A percentile compares a stretch with the other conserved stretches of the same genome.
phyloP scores from a whole-genome alignment of 2,888 invertebrate genomes.

The Lycocerus yunnanus region DNA sequence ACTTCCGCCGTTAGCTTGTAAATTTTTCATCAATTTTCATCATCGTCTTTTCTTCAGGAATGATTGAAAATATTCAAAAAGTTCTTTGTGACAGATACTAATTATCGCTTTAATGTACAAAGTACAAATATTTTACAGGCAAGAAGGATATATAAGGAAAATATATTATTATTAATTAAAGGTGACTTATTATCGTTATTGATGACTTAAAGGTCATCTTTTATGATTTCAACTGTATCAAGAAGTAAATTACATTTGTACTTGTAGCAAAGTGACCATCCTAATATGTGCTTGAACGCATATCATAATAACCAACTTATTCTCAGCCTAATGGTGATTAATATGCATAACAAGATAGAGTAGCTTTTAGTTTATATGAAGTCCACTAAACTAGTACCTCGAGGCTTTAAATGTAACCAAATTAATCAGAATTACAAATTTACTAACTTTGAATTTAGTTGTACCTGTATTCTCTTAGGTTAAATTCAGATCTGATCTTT shows the following conservation, averaged over 20 bases:
- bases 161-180: too few relatives aligned
- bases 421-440: slow-evolving; percentile 42
- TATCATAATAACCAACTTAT: slow-evolving; percentile 31
- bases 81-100: too few relatives aligned
- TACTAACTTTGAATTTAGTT: slow-evolving; percentile 23
- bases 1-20: too few relatives aligned
- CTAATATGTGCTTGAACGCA: slow-evolving; percentile 24
- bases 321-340: slow-evolving; percentile 37
- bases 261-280: slow-evolving; percentile 24
- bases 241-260: slow-evolving; percentile 16
- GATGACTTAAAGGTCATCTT: slow-evolving; percentile 6
- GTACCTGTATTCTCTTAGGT: slow-evolving; percentile 19
- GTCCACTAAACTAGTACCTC: slow-evolving; percentile 25
- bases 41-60: too few relatives aligned
- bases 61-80: too few relatives aligned
- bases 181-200: not conserved
- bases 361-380: slow-evolving; percentile 29
- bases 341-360: slow-evolving; percentile 37
- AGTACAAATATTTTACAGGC: too few relatives aligned
- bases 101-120: too few relatives aligned
- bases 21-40: too few relatives aligned
- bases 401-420: slow-evolving; percentile 35
- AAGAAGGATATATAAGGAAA: too few relatives aligned
- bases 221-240: slow-evolving; percentile 1
- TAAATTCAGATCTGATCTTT: slow-evolving; percentile 16